Conservation (phyloP, 2,113 vertebrate genomes). For the Silurus glanis region DNA sequence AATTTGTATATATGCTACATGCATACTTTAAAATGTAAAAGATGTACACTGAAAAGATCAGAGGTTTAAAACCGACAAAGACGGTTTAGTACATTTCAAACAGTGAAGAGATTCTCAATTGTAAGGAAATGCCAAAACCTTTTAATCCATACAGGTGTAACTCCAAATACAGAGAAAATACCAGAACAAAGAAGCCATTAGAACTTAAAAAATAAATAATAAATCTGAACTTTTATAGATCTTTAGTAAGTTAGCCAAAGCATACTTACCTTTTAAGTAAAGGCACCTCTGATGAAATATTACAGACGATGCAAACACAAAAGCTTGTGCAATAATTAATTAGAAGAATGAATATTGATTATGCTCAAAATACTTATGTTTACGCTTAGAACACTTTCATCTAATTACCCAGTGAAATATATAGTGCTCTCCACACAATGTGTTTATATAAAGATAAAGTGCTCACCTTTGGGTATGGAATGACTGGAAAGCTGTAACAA, state of each 20-base stretch:
- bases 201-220: not conserved
- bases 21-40: not conserved
- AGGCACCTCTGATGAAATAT: slow-evolving; percentile 17
- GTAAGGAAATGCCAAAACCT: not conserved
- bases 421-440: slow-evolving; percentile 54
- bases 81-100: not conserved
- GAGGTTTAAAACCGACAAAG: not conserved
- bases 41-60: not conserved
- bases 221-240: not conserved
- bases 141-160: not conserved
- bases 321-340: slow-evolving; percentile 41
- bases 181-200: not conserved
- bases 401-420: slow-evolving; percentile 62
- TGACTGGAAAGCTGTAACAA: slow-evolving; percentile 60
- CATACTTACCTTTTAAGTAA: not conserved
- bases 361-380: slow-evolving; percentile 56
- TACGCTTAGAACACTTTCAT: slow-evolving; percentile 53
- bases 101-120: not conserved
- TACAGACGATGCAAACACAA: slow-evolving; percentile 9
- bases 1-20: not conserved
- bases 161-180: not conserved
- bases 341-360: slow-evolving; percentile 57
- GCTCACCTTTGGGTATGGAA: slow-evolving; percentile 65
- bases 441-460: slow-evolving; percentile 71
- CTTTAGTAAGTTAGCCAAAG: not conserved